These are phyloP conservation scores for Dascillus cervinus DNA, from an alignment of 2,888 invertebrate genomes.

Conservation along the genomic window DNA sequence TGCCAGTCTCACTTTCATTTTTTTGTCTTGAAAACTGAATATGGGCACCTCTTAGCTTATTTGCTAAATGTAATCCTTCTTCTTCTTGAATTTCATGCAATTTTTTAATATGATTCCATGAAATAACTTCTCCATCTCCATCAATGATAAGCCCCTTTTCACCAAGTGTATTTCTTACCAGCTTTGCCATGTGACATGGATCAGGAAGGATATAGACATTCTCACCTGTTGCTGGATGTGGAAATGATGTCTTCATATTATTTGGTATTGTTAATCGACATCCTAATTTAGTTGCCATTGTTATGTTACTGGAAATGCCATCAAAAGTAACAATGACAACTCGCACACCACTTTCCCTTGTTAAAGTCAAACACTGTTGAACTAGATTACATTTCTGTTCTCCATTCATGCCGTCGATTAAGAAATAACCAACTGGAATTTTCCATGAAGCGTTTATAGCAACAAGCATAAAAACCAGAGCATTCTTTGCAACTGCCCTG, in stretches of 20 bases:
- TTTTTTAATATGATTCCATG: conserved; percentile 1
- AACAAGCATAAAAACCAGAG: conserved; percentile 23
- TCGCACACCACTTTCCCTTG: conserved; percentile 19
- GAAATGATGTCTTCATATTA: conserved; percentile 16
- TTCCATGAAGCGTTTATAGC: conserved; percentile 24
- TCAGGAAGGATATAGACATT: conserved; percentile 7
- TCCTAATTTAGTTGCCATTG: conserved; percentile 13
- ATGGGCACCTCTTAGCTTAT: not conserved
- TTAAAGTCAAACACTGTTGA: conserved; percentile 16
- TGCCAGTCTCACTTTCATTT: conserved; percentile 7
- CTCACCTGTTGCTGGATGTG: conserved; percentile 12
- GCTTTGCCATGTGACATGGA: conserved; percentile 12
- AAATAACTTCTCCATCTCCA: not conserved
- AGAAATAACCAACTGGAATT: conserved; percentile 27
- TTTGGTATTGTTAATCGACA: conserved; percentile 4
- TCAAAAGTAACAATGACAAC: conserved; percentile 26
- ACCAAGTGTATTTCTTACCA: conserved; percentile 10
- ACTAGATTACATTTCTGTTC: conserved; percentile 21
- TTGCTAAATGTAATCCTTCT: not conserved
- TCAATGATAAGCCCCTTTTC: conserved; percentile 5
- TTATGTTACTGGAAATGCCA: conserved; percentile 22
- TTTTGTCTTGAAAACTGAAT: conserved; percentile 2
- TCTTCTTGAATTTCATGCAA: conserved; percentile 1
- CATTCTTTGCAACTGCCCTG: conserved; percentile 21
- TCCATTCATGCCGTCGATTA: conserved; percentile 21